Conservation (phyloP, 2,888 invertebrate species). For the Limnephilus lunatus region DNA sequence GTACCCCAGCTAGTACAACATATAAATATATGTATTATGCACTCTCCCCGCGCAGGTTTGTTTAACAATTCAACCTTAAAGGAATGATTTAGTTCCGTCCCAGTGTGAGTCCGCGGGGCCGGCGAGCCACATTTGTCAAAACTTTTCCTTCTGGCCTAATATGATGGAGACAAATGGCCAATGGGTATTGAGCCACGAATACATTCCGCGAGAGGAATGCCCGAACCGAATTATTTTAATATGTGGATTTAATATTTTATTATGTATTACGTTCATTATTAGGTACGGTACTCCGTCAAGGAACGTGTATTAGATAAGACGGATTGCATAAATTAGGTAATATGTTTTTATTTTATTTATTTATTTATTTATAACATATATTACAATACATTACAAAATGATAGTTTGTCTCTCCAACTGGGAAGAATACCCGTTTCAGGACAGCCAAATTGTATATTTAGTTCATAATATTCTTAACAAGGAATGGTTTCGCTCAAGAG, state of each 20-base stretch:
- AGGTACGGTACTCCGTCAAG: not conserved
- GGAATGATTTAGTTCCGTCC: slow-evolving; percentile 15
- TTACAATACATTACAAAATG: too few species aligned
- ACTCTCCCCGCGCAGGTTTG: not conserved
- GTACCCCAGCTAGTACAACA: too few species aligned
- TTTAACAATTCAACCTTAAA: not conserved
- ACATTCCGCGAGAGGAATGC: slow-evolving; percentile 59
- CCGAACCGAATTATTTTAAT: slow-evolving; percentile 4
- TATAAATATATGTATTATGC: too few species aligned
- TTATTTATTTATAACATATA: too few species aligned
- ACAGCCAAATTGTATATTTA: too few species aligned
- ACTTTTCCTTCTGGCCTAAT: slow-evolving; percentile 58
- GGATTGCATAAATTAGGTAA: not conserved
- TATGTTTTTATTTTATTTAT: too few species aligned
- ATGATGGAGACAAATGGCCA: slow-evolving; percentile 65
- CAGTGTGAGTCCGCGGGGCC: slow-evolving; percentile 50
- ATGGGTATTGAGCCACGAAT: slow-evolving; percentile 53
- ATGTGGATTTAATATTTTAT: not conserved
- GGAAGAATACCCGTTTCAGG: too few species aligned
- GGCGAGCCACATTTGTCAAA: slow-evolving; percentile 64
- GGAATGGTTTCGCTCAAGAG: too few species aligned
- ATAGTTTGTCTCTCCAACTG: too few species aligned
- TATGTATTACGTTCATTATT: not conserved
- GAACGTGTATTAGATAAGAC: slow-evolving; percentile 10
- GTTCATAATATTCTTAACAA: too few species aligned